These are phyloP conservation scores for Serranus cabrilla DNA, from an alignment of 2,797 vertebrate genomes.

Conservation along the genomic window DNA sequence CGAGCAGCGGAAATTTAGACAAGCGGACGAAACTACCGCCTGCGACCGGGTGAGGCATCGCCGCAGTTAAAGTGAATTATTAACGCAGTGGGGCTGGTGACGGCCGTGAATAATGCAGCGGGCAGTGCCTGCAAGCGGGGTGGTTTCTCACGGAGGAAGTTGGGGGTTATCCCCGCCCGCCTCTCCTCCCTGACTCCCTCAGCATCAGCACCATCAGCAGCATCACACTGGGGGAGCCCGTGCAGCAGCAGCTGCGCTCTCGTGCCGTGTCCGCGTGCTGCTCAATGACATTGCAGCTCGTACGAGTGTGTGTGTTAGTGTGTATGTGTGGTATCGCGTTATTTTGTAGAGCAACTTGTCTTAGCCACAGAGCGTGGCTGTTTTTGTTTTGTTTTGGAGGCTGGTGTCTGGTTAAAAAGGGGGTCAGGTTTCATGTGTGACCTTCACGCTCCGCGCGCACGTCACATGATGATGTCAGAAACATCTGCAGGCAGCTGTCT, in stretches of 20 bases:
- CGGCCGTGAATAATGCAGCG: slow-evolving; percentile 56
- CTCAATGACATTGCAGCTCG: slow-evolving; percentile 69
- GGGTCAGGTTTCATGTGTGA: slow-evolving; percentile 53
- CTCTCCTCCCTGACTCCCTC: slow-evolving; percentile 54
- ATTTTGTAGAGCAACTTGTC: slow-evolving; percentile 2
- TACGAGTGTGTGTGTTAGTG: background rate
- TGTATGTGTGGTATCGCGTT: slow-evolving; percentile 36
- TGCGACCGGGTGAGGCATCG: slow-evolving; percentile 85
- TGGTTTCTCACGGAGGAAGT: slow-evolving; percentile 53
- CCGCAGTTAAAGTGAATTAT: slow-evolving; percentile 41
- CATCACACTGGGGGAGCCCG: slow-evolving; percentile 43
- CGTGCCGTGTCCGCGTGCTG: slow-evolving; percentile 59
- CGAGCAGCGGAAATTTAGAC: slow-evolving; percentile 82
- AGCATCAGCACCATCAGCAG: slow-evolving; percentile 70
- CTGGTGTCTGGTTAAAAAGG: background rate
- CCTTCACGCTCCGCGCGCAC: slow-evolving; percentile 64
- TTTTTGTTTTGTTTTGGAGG: too few species aligned
- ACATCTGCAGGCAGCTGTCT: slow-evolving; percentile 39
- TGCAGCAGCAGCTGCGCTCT: slow-evolving; percentile 45
- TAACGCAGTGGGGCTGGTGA: slow-evolving; percentile 1
- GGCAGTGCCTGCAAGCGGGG: slow-evolving; percentile 19
- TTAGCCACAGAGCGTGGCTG: too few species aligned
- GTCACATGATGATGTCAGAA: slow-evolving; percentile 53
- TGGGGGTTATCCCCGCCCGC: slow-evolving; percentile 39
- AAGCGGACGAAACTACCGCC: slow-evolving; percentile 82